Conservation (phyloP, 2,888 invertebrate species). For the Caenorhabditis sp. region DNA sequence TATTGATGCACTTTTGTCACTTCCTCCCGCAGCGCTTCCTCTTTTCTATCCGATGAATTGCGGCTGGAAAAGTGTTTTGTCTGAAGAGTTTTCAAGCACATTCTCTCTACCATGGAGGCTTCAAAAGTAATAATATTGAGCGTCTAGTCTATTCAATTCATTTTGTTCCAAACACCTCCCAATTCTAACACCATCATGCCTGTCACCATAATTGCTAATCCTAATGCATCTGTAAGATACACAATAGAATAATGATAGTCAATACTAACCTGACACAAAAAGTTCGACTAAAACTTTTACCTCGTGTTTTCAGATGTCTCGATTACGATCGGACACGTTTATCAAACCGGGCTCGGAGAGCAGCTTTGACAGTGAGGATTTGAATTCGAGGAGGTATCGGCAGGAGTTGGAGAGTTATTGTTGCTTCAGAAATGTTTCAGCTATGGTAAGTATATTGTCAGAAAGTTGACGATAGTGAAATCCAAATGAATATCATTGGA, state of each 20-base stretch:
- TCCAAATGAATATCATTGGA: too few relatives aligned
- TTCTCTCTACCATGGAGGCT: slow-evolving; percentile 2
- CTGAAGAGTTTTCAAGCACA: slow-evolving; percentile 26
- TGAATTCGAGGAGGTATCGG: slow-evolving; percentile 51
- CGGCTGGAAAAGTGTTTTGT: slow-evolving; percentile 19
- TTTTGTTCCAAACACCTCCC: neutral
- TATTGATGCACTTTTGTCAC: slow-evolving; percentile 37
- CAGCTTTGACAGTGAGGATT: slow-evolving; percentile 67
- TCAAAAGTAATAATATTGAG: slow-evolving; percentile 13
- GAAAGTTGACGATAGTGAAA: neutral
- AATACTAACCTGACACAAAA: neutral
- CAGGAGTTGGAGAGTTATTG: slow-evolving; percentile 61
- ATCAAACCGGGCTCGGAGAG: slow-evolving; percentile 69
- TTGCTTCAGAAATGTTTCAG: slow-evolving; percentile 49
- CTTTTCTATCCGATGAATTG: slow-evolving; percentile 16
- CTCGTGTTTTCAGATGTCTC: slow-evolving; percentile 62
- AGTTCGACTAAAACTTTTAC: neutral
- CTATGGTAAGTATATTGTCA: slow-evolving; percentile 38
- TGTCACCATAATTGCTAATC: slow-evolving; percentile 9
- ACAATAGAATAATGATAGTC: neutral
- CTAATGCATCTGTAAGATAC: slow-evolving; percentile 1
- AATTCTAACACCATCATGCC: slow-evolving; percentile 2
- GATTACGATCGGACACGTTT: slow-evolving; percentile 65
- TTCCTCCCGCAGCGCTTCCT: slow-evolving; percentile 5
- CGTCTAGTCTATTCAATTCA: neutral